phyloP scores from a whole-genome alignment of 2,888 invertebrate genomes.

The Folsomia candida region DNA sequence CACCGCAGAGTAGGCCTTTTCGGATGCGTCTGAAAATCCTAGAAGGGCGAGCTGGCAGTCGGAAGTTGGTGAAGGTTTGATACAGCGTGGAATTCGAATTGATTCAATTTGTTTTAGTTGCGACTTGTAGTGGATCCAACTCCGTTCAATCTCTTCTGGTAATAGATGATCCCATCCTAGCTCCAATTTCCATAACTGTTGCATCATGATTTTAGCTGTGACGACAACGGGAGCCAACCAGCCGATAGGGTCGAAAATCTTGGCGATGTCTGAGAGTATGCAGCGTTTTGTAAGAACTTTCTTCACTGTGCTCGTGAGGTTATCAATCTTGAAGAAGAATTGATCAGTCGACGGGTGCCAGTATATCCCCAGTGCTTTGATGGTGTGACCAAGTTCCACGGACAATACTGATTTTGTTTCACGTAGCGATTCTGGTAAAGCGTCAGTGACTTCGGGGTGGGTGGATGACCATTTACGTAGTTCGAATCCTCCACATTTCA shows the following conservation, averaged over 20 bases:
- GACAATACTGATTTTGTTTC: neutral
- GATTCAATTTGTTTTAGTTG: neutral
- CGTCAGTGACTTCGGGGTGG: slow-evolving; percentile 3
- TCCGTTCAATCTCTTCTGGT: neutral
- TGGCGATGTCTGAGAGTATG: slow-evolving; percentile 9
- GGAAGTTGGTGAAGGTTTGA: neutral
- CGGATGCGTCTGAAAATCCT: slow-evolving; percentile 49
- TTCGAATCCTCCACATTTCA: slow-evolving; percentile 5
- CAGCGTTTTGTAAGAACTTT: slow-evolving; percentile 17
- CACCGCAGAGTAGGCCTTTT: slow-evolving; percentile 46
- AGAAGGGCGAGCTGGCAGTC: slow-evolving; percentile 21
- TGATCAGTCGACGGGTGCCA: neutral
- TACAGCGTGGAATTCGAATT: neutral
- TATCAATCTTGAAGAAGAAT: neutral
- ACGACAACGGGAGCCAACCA: slow-evolving; percentile 2
- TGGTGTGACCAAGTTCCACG: neutral
- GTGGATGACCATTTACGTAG: slow-evolving; percentile 31
- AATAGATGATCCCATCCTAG: slow-evolving; percentile 11
- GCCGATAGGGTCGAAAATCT: slow-evolving; percentile 3
- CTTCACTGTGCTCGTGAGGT: too few relatives aligned
- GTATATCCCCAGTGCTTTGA: slow-evolving; percentile 1
- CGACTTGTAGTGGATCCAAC: slow-evolving; percentile 3
- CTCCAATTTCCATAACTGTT: slow-evolving; percentile 5
- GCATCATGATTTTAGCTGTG: too few relatives aligned
- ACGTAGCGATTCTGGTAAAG: slow-evolving; percentile 12